Conservation (phyloP, 2,113 vertebrate species). For the Leiothrix lutea region DNA sequence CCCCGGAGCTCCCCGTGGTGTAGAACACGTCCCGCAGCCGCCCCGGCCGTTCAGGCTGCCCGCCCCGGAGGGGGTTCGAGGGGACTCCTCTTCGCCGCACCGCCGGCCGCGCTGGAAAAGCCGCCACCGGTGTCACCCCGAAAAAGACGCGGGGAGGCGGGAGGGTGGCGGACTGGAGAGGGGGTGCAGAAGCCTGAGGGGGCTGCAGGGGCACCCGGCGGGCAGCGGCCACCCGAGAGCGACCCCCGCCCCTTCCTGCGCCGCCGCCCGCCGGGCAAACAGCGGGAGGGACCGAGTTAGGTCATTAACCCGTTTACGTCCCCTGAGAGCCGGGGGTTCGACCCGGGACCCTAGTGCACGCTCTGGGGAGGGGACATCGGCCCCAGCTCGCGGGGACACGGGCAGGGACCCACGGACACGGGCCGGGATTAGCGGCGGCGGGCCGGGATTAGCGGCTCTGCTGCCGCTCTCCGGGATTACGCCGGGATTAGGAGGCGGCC, state of each 20-base stretch:
- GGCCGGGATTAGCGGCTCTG: conserved; percentile 57
- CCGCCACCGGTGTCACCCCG: not conserved
- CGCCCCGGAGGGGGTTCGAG: rapidly evolving
- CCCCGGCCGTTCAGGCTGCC: too few species aligned
- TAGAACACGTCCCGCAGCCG: not conserved
- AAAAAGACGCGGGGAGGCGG: not conserved
- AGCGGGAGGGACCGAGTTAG: not conserved
- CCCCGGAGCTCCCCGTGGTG: not conserved
- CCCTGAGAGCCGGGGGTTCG: not conserved
- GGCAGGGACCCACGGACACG: not conserved
- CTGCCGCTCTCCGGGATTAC: conserved; percentile 56
- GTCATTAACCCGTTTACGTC: not conserved
- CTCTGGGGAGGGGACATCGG: not conserved
- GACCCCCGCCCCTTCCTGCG: not conserved
- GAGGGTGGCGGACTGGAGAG: not conserved
- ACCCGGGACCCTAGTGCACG: not conserved
- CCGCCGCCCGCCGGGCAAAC: not conserved
- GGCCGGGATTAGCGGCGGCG: not conserved
- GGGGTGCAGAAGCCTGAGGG: too few species aligned
- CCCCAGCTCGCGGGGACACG: not conserved
- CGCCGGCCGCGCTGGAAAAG: not conserved
- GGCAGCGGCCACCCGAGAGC: not conserved
- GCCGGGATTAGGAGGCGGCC: conserved; percentile 65
- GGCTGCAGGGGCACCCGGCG: not conserved
- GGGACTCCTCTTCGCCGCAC: not conserved